A percentile compares a stretch with the other conserved stretches of the same genome.
phyloP scores from a whole-genome alignment of 2,797 vertebrate genomes.

The Galagoides demidoff region DNA sequence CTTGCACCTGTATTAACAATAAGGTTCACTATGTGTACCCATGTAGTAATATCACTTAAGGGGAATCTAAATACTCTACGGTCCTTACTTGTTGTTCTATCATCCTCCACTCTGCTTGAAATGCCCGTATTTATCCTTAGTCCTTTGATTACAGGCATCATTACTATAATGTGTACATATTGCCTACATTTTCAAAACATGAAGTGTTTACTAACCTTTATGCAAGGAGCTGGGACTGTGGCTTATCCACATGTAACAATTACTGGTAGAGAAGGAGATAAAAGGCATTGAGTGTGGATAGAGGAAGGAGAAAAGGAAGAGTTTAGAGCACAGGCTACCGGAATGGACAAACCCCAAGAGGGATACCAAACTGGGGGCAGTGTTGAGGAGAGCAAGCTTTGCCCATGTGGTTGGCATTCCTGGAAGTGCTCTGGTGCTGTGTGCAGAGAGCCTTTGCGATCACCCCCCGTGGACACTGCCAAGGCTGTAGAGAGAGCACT shows the following conservation, averaged over 20 bases:
- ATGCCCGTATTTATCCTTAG: not conserved
- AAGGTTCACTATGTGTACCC: not conserved
- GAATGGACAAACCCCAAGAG: fast-evolving
- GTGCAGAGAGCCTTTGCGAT: not conserved
- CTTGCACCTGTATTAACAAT: too few relatives aligned
- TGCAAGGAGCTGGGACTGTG: not conserved
- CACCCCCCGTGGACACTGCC: not conserved
- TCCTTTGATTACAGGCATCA: not conserved
- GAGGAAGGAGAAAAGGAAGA: not conserved
- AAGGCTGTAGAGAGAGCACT: not conserved
- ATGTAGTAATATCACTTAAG: not conserved
- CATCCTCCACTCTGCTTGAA: not conserved
- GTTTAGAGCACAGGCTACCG: not conserved
- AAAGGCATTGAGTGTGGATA: not conserved
- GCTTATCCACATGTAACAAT: not conserved
- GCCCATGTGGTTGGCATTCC: not conserved
- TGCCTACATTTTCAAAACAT: not conserved
- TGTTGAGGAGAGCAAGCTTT: not conserved
- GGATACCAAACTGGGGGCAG: not conserved
- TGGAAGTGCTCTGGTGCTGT: not conserved
- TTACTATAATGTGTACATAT: not conserved
- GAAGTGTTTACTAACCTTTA: not conserved
- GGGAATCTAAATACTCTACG: not conserved
- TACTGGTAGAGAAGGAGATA: not conserved
- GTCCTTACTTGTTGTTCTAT: not conserved